Percentiles rank a stretch among this genome's conserved stretches.
Conservation (phyloP, 2,888 invertebrate species). For the Rhingia rostrata region DNA sequence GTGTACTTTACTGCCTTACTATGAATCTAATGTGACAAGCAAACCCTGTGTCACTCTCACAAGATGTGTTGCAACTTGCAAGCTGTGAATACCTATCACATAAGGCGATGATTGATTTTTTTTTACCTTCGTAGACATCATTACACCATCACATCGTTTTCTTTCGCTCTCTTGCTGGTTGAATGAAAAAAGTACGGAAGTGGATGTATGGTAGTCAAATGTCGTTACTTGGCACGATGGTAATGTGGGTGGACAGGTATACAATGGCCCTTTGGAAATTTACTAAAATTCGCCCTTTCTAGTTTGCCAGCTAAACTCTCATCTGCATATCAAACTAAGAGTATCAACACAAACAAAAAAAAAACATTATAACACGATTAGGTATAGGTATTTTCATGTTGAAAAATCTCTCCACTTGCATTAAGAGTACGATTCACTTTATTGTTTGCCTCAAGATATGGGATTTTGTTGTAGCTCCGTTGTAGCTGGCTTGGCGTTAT, state of each 20-base stretch:
- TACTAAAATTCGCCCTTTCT: conserved; percentile 46
- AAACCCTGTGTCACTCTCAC: conserved; percentile 54
- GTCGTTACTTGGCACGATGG: conserved; percentile 13
- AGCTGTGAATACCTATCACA: conserved; percentile 29
- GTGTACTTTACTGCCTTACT: conserved; percentile 16
- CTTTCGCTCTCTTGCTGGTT: background rate
- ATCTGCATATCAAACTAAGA: conserved; percentile 38
- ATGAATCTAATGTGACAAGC: conserved; percentile 40
- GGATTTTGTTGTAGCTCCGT: conserved; percentile 12
- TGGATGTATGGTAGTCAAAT: conserved; percentile 21
- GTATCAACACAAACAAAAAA: background rate
- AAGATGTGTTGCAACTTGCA: conserved; percentile 24
- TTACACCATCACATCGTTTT: background rate
- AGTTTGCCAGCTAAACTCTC: conserved; percentile 24
- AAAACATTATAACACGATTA: conserved; percentile 21
- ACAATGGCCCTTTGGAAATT: background rate
- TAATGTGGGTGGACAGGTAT: conserved; percentile 47
- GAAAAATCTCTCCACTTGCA: conserved; percentile 32
- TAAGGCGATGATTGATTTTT: conserved; percentile 61
- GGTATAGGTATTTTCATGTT: conserved; percentile 20
- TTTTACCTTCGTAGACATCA: background rate
- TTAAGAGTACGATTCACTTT: conserved; percentile 21
- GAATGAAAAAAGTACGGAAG: conserved; percentile 64
- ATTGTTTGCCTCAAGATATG: conserved; percentile 49
- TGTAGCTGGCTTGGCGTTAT: conserved; percentile 4